Base-by-base conservation (phyloP, 64 coral and sea anemone species). In the Stichodactyla mertensii region DNA sequence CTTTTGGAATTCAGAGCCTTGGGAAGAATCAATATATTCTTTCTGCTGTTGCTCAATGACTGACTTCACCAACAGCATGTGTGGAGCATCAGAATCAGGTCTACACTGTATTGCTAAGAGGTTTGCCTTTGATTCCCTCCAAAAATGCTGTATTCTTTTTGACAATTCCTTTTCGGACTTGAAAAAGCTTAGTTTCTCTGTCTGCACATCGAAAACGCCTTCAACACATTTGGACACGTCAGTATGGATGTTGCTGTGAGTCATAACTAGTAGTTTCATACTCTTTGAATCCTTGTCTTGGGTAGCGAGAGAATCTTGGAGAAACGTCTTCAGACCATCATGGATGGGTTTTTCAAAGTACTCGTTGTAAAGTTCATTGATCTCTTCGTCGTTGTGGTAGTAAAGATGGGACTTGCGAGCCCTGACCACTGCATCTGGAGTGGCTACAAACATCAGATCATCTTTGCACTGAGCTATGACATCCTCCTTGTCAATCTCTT, bases 81-180 rank as follows among this genome's bases (percentile, higher is more conserved):
- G 95, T 16, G 87, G 13, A 77, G 83, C 89, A 87, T 98, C 95
- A 1, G 91, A 58, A 18, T 98, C 95, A 36, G 95, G 92, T 55
- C 85, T 89, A 60, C 95, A 98, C 61, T 98, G 95, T 55, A 98
- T 55, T 16, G 94, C 89, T 54, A 98, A 71, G 6, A 98, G 78
- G 10, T 91, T 61, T 20, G 67, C 22, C 4, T 51, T 56, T 19
- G 89, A 88, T 19, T 55, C 51, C 51, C 45, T 64, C 91, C 91
- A 98, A 60, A 98, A 98, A 4, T 82, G 19, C 55, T 94, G 61
- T 52, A 98, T 80, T 89, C 89, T 74, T n/a, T 87, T 94, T 10
- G 89, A 85, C 15, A 98, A 77, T 36, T 98, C 92, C 77, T 98
- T 98, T 74, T 98, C 95, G 51, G 95, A 98, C 74, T 94, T 98